A percentile compares a stretch with the other conserved stretches of the same genome.
Evolutionary conservation across 2,888 invertebrate genomes (phyloP).

Genomic region (Hartigia nigra): DNA sequence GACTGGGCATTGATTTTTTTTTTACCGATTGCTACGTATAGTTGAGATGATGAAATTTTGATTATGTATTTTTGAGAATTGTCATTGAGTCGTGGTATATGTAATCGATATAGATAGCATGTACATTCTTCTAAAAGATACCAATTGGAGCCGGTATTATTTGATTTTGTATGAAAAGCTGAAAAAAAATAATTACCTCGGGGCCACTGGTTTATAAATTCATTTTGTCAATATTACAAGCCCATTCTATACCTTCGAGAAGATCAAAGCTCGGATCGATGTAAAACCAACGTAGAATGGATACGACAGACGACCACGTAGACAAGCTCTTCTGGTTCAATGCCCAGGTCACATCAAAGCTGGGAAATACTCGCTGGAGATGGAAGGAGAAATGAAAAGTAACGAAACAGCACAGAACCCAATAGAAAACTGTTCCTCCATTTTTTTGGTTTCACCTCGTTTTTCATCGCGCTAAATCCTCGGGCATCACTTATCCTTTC

Average conservation of each 20-base stretch:
- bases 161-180: neutral
- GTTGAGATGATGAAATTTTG: neutral
- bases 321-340: slow-evolving; percentile 34
- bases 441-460: neutral
- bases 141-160: neutral
- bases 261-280: slow-evolving; percentile 45
- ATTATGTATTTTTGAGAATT: neutral
- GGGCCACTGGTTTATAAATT: slow-evolving; percentile 21
- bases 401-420: slow-evolving; percentile 20
- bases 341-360: slow-evolving; percentile 43
- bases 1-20: neutral
- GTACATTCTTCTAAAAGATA: neutral
- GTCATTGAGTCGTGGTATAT: too few relatives aligned
- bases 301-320: slow-evolving; percentile 13
- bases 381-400: slow-evolving; percentile 36
- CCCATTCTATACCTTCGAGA: slow-evolving; percentile 29
- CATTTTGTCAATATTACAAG: slow-evolving; percentile 35
- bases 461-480: neutral
- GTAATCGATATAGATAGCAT: neutral
- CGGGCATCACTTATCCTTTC: neutral
- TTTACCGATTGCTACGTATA: neutral
- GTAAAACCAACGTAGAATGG: slow-evolving; percentile 34
- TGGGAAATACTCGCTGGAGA: slow-evolving; percentile 36
- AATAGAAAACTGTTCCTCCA: neutral
- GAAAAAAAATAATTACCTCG: neutral